Conservation (phyloP, 2,888 invertebrate species). For the Drosophila quinaria region DNA sequence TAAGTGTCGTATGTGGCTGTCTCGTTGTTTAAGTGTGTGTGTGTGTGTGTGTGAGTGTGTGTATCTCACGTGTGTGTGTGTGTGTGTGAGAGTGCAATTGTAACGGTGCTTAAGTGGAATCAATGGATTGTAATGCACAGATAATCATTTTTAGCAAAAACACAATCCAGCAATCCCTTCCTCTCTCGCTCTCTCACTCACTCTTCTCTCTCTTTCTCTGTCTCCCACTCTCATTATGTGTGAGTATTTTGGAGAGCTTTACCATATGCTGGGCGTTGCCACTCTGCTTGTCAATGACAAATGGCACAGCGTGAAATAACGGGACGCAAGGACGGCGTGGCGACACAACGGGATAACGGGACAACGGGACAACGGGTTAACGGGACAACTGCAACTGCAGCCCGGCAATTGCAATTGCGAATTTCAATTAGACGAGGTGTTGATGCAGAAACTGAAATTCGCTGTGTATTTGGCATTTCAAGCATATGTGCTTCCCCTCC, state of each 20-base stretch:
- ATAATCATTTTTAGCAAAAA: conserved; percentile 75
- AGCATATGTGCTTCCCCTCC: conserved; percentile 2
- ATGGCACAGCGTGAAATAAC: conserved; percentile 62
- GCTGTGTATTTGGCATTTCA: conserved; percentile 21
- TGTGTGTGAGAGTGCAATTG: conserved; percentile 54
- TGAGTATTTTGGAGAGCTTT: conserved; percentile 42
- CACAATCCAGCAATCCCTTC: conserved; percentile 33
- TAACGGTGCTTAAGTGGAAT: conserved; percentile 81
- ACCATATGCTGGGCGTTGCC: conserved; percentile 50
- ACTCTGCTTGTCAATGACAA: conserved; percentile 72
- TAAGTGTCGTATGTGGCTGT: conserved; percentile 69
- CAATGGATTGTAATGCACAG: conserved; percentile 82
- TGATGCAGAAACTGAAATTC: conserved; percentile 64
- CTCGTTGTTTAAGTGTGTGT: conserved; percentile 18
- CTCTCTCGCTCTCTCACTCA: neutral
- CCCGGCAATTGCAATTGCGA: conserved; percentile 44
- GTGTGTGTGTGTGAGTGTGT: conserved; percentile 21
- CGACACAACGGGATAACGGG: neutral
- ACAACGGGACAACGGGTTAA: neutral
- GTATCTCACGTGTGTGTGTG: conserved; percentile 5
- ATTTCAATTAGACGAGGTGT: conserved; percentile 81
- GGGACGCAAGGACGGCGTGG: neutral
- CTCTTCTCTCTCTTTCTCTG: neutral
- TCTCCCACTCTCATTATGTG: conserved; percentile 8
- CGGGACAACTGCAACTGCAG: conserved; percentile 37